phyloP scores from a whole-genome alignment of 2,797 vertebrate species.

The Phaenicophaeus curvirostris region DNA sequence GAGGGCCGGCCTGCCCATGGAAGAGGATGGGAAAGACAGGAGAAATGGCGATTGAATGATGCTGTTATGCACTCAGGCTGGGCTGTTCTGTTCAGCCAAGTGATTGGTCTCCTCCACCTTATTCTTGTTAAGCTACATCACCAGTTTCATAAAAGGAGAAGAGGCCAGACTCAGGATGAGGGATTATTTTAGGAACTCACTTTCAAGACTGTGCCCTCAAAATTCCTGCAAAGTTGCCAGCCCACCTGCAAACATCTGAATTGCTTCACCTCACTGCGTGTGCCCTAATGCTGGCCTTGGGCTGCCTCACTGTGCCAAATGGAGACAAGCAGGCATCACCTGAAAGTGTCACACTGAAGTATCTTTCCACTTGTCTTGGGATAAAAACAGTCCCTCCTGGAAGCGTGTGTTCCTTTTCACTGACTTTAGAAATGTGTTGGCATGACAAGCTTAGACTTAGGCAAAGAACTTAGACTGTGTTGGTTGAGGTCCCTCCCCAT shows the following conservation, averaged over 20 bases:
- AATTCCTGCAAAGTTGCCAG: neutral
- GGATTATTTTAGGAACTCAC: neutral
- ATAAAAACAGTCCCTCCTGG: neutral
- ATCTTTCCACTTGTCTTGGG: neutral
- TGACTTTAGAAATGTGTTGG: neutral
- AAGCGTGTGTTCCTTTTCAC: neutral
- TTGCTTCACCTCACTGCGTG: neutral
- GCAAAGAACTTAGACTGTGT: neutral
- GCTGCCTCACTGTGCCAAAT: accelerated
- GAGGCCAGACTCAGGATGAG: neutral
- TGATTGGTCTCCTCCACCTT: neutral
- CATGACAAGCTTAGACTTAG: neutral
- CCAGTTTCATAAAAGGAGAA: neutral
- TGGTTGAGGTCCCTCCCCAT: neutral
- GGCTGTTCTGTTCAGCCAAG: neutral
- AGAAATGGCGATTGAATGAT: neutral
- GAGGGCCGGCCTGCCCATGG: neutral
- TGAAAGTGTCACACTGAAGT: neutral
- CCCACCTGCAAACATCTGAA: neutral
- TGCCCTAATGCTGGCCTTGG: accelerated
- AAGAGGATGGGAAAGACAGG: neutral
- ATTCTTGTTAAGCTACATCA: neutral
- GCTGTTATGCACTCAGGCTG: accelerated
- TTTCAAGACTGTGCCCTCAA: neutral
- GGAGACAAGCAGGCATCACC: neutral